These are phyloP conservation scores for Otocyon megalotis DNA, from an alignment of 2,113 vertebrate genomes.

Conservation along the genomic window DNA sequence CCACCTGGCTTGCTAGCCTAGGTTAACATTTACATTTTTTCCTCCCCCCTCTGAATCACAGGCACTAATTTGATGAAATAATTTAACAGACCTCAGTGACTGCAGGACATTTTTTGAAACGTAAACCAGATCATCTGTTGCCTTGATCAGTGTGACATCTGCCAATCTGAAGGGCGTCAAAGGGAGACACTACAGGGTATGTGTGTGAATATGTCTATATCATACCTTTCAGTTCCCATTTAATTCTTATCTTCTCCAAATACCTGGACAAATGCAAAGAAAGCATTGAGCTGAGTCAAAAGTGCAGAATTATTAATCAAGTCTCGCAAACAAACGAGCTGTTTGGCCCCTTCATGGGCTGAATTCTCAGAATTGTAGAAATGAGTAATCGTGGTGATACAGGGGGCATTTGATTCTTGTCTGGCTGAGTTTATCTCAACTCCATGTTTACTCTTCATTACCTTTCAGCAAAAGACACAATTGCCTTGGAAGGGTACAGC, in stretches of 20 bases:
- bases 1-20: constrained; percentile 63
- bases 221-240: constrained; percentile 82
- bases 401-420: constrained; percentile 70
- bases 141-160: constrained; percentile 69
- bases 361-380: constrained; percentile 62
- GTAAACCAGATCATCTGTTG: constrained; percentile 59
- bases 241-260: constrained; percentile 84
- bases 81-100: constrained; percentile 43
- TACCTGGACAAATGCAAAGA: constrained; percentile 86
- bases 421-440: constrained; percentile 71
- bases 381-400: constrained; percentile 40
- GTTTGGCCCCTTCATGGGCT: constrained; percentile 49
- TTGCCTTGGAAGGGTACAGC: constrained; percentile 61
- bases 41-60: neutral
- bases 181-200: constrained; percentile 49
- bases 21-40: constrained; percentile 71
- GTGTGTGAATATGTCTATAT: constrained; percentile 76
- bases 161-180: constrained; percentile 65
- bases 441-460: constrained; percentile 81
- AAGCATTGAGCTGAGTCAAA: constrained; percentile 88
- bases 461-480: constrained; percentile 75
- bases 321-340: constrained; percentile 88
- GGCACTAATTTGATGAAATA: constrained; percentile 78
- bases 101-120: constrained; percentile 61
- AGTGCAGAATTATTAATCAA: constrained; percentile 92